Base-by-base conservation (phyloP, 2,113 vertebrate species). In the Brachypodius melanocephalos region DNA sequence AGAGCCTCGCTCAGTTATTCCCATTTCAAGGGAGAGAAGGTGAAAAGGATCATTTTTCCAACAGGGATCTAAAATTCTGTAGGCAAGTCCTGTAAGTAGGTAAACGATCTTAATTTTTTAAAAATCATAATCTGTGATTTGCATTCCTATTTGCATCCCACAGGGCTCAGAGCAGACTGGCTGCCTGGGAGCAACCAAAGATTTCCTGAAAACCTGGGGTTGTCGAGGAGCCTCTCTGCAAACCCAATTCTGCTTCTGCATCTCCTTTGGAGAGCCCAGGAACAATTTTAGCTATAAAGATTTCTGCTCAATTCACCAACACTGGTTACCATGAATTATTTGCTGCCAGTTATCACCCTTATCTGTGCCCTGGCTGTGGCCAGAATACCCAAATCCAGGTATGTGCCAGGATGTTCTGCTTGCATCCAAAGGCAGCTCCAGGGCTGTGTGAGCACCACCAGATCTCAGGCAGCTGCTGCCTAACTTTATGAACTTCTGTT, bases 121-220 rank as follows among this genome's bases (percentile, higher is more conserved):
- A 36, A n/a, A 28, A 61, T 31, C 62, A 83, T 79, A n/a, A 89
- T 92, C 96, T 91, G 78, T 32, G 91, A 88, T 97, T 96, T 96
- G 96, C 97, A 94, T 38, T 78, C 48, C 84, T 94, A 52, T 97
- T 95, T 97, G 95, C 96, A 92, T 32, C 81, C 75, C 84, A 57
- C 48, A 31, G 95, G 81, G 83, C 93, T 40, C n/a, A 58, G 73
- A 88, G 43, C 68, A 75, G 79, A 75, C 42, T 11, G 49, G 74
- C 79, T 79, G 83, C 61, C 77, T 66, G 89, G 91, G 62, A 57
- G 63, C 78, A 81, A 36, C 25, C 13, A 8, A 46, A 57, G 1
- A 5, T 75, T 67, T 38, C 43, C 63, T 42, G 67, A 48, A 67
- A 55, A 72, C 14, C 4, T 10, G 28, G 1, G 12, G 49, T 22